Conservation (phyloP, 2,797 vertebrate species). For the Anniella stebbinsi region DNA sequence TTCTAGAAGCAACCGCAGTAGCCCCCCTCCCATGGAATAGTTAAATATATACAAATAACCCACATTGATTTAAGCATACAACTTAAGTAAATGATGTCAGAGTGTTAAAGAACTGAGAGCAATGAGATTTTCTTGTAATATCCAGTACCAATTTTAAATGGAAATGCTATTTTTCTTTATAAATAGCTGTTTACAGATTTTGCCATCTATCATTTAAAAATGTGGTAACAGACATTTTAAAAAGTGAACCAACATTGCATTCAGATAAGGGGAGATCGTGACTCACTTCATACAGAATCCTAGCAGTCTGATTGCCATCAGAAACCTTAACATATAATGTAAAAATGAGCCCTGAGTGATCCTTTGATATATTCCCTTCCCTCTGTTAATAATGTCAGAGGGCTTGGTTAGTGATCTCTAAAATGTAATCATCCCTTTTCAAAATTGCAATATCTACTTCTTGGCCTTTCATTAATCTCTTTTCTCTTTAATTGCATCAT, state of each 20-base stretch:
- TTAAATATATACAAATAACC: conserved; percentile 3
- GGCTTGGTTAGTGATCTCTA: conserved; percentile 10
- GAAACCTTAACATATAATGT: neutral
- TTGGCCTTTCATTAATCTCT: neutral
- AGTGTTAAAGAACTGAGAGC: neutral
- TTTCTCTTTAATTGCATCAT: conserved; percentile 28
- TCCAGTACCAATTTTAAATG: neutral
- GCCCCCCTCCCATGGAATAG: neutral
- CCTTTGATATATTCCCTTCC: conserved; percentile 28
- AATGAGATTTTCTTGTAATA: neutral
- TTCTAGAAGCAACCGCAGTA: neutral
- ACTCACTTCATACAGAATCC: neutral
- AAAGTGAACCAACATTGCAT: neutral
- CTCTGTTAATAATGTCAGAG: neutral
- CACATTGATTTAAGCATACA: neutral
- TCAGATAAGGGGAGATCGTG: neutral
- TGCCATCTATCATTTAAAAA: neutral
- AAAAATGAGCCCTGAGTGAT: neutral
- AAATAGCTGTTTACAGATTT: neutral
- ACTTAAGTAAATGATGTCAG: neutral
- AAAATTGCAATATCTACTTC: neutral
- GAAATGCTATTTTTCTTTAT: neutral
- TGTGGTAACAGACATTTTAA: neutral
- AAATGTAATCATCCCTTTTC: conserved; percentile 13
- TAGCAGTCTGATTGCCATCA: neutral